phyloP scores from a whole-genome alignment of 1,140 invertebrate species.

The Popillia japonica region DNA sequence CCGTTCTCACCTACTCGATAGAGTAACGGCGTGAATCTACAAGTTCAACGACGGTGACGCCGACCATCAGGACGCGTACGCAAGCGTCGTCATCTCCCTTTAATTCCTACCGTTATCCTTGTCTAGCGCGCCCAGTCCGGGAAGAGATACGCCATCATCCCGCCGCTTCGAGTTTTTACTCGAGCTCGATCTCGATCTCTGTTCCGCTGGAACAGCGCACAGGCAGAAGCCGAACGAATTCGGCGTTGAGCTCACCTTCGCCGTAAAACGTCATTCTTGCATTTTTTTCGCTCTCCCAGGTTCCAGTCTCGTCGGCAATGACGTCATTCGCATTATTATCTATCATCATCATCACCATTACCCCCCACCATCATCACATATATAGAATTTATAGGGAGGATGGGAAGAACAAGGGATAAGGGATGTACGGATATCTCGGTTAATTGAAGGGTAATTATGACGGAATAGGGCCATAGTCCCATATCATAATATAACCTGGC shows the following conservation, averaged over 20 bases:
- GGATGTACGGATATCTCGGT: too few species aligned
- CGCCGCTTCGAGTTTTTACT: constrained; percentile 13
- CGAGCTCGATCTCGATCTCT: not conserved
- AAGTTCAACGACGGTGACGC: constrained; percentile 15
- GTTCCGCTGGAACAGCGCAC: not conserved
- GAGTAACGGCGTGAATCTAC: constrained; percentile 30
- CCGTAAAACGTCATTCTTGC: constrained; percentile 12
- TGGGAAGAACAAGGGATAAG: too few species aligned
- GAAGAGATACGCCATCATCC: constrained; percentile 10
- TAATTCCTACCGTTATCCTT: not conserved
- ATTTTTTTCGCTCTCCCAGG: not conserved
- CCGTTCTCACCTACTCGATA: constrained; percentile 28
- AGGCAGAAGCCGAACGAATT: not conserved
- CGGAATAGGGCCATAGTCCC: too few species aligned
- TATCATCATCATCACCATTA: too few species aligned
- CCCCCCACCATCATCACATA: too few species aligned
- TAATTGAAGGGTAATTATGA: too few species aligned
- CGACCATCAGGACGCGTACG: constrained; percentile 20
- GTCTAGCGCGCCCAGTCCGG: not conserved
- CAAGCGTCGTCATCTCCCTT: constrained; percentile 19
- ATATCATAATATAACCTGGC: too few species aligned
- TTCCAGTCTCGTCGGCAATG: not conserved
- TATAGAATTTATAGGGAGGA: too few species aligned
- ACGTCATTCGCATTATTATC: not conserved
- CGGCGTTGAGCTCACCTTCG: constrained; percentile 8